Base-by-base conservation (phyloP, 2,113 vertebrate species). In the Uropsilus gracilis region DNA sequence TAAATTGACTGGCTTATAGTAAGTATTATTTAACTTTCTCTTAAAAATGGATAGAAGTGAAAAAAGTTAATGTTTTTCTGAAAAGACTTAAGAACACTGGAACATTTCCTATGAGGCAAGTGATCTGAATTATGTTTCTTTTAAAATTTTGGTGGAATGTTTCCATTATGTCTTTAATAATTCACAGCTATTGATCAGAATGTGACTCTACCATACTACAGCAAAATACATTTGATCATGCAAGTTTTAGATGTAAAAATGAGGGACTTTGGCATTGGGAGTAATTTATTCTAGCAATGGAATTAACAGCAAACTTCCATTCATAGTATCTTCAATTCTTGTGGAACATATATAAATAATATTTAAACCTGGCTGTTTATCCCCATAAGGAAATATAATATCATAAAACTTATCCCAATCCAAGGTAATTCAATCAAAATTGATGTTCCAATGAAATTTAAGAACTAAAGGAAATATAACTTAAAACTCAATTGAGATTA, bases 401-500 rank as follows among this genome's bases (percentile, higher is more conserved):
- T 37, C 8, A 86, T 55, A 39, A 80, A 3, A 11, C 4, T 72
- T 86, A 6, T 32, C 8, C 72, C 18, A 8, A 95, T 28, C 2
- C 42, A 5, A 64, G 5, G 8, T 37, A 81, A 87, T 12, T 90
- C 6, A 86, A 53, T 87, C 9, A 53, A 30, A 94, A 34, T 76
- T 81, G 71, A 96, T 50, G 22, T 91, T 69, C 6, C 6, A 78
- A 85, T 4, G 0, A 84, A 93, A 18, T 55, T 55, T 80, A 76
- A 72, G 20, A 68, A 90, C 26, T 78, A 75, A 91, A 66, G 30
- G 8, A 93, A 64, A 46, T 80, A 66, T 55, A 91, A 50, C 26
- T 94, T 78, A 72, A 84, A 88, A 32, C 26, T 90, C 59, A 57
- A 63, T n/a, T 90, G 11, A 82, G 34, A 46, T 73, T 10, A 81